Conservation (phyloP, 1,140 invertebrate species). For the Spodoptera frugiperda region DNA sequence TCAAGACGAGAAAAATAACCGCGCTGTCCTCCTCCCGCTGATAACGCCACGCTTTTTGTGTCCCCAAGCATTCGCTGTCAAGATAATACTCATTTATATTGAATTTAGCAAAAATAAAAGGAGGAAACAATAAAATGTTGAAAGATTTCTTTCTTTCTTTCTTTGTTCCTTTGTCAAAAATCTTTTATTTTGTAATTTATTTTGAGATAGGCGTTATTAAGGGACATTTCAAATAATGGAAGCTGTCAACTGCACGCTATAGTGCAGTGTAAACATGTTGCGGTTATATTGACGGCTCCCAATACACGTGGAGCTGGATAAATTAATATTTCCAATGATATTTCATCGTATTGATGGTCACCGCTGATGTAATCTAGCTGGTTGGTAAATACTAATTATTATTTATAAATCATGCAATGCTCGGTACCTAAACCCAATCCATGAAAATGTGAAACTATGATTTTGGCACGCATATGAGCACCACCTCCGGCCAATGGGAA, state of each 20-base stretch:
- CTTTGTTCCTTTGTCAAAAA: slow-evolving; percentile 15
- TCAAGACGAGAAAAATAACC: slow-evolving; percentile 43
- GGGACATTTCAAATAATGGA: background rate
- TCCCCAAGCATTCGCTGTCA: slow-evolving; percentile 41
- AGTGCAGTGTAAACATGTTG: slow-evolving; percentile 22
- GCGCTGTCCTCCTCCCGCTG: slow-evolving; percentile 35
- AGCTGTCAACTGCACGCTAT: slow-evolving; percentile 12
- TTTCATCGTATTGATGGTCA: background rate
- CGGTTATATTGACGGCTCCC: background rate
- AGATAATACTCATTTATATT: slow-evolving; percentile 47
- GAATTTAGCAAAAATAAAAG: slow-evolving; percentile 35
- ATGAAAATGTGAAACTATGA: too few species aligned
- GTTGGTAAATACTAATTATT: too few species aligned
- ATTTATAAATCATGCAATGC: too few species aligned
- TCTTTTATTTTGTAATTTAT: background rate
- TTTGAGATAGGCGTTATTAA: slow-evolving; percentile 2
- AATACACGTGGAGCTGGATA: slow-evolving; percentile 1
- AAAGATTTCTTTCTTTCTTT: slow-evolving; percentile 3
- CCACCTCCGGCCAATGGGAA: too few species aligned
- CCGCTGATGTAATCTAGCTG: background rate
- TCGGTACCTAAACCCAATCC: too few species aligned
- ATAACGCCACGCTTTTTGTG: slow-evolving; percentile 49
- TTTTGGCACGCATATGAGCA: too few species aligned
- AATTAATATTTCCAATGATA: slow-evolving; percentile 1
- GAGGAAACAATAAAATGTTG: slow-evolving; percentile 24